Conservation (phyloP, 2,797 vertebrate species). For the Pseudochaenichthys georgianus region DNA sequence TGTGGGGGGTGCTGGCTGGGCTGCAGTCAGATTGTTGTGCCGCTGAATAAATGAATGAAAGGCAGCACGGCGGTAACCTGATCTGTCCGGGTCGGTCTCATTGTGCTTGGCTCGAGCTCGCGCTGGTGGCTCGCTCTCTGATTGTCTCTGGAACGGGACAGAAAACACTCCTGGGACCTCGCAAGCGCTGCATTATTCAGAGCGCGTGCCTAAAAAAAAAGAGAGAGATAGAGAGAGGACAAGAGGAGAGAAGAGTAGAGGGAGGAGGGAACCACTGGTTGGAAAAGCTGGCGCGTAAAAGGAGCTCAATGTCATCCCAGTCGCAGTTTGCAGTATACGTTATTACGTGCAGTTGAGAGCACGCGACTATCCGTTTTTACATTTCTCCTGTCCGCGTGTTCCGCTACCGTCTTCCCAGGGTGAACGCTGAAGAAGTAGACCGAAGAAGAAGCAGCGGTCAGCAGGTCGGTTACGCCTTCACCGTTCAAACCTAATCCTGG, state of each 20-base stretch:
- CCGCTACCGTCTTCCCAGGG: slow-evolving; percentile 1
- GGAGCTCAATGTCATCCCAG: slow-evolving; percentile 78
- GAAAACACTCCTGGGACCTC: slow-evolving; percentile 83
- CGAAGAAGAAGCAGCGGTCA: slow-evolving; percentile 21
- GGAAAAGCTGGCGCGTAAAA: slow-evolving; percentile 74
- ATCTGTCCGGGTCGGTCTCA: slow-evolving; percentile 71
- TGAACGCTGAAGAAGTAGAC: slow-evolving; percentile 6
- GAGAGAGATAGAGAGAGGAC: slow-evolving; percentile 17
- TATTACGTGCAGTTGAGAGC: slow-evolving; percentile 16
- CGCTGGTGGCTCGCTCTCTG: slow-evolving; percentile 71
- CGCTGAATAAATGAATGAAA: slow-evolving; percentile 77
- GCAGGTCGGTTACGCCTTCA: slow-evolving; percentile 35
- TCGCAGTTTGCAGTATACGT: slow-evolving; percentile 56
- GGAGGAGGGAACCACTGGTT: slow-evolving; percentile 40
- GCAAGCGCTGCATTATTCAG: slow-evolving; percentile 88
- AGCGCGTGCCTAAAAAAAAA: slow-evolving; percentile 61
- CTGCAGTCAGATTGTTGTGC: slow-evolving; percentile 67
- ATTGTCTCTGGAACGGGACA: slow-evolving; percentile 83
- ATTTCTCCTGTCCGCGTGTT: slow-evolving; percentile 29
- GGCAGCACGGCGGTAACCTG: slow-evolving; percentile 79
- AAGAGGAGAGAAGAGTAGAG: slow-evolving; percentile 22
- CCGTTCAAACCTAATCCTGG: slow-evolving; percentile 55
- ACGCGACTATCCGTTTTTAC: slow-evolving; percentile 31
- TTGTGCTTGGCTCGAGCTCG: slow-evolving; percentile 66
- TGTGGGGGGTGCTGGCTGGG: background rate